Percentiles rank a stretch among this genome's conserved stretches.
These are phyloP conservation scores for Drosophila macrospina DNA, from an alignment of 2,888 invertebrate genomes.

Conservation along the genomic window DNA sequence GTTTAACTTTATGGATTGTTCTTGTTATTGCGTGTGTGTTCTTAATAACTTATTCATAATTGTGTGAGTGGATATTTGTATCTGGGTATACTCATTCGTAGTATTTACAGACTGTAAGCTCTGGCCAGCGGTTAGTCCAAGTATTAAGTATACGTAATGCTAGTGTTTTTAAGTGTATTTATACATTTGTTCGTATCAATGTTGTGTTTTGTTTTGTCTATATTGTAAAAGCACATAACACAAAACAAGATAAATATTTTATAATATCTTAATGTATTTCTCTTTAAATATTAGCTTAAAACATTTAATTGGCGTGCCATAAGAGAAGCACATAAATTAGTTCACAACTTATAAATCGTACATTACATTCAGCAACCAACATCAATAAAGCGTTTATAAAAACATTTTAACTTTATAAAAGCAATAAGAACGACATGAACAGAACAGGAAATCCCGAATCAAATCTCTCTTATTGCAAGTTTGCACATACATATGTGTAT, in stretches of 20 bases:
- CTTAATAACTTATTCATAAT: background rate
- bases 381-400: slow-evolving; percentile 61
- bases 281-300: slow-evolving; percentile 32
- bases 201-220: slow-evolving; percentile 30
- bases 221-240: slow-evolving; percentile 47
- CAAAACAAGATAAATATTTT: slow-evolving; percentile 40
- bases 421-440: slow-evolving; percentile 35
- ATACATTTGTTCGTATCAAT: slow-evolving; percentile 4
- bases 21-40: background rate
- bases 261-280: slow-evolving; percentile 29
- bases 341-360: slow-evolving; percentile 35
- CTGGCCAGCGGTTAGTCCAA: too few species aligned
- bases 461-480: slow-evolving; percentile 48
- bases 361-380: slow-evolving; percentile 61
- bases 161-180: slow-evolving; percentile 1
- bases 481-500: too few species aligned
- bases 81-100: too few species aligned
- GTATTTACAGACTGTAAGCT: too few species aligned
- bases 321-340: slow-evolving; percentile 51
- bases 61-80: slow-evolving; percentile 8
- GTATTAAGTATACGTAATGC: slow-evolving; percentile 25
- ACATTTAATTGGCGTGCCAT: slow-evolving; percentile 60
- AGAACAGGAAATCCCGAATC: slow-evolving; percentile 44
- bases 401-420: slow-evolving; percentile 34
- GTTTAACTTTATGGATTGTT: slow-evolving; percentile 33